These are phyloP conservation scores for Nephrotoma flavescens DNA, from an alignment of 2,888 invertebrate species.

Conservation along the genomic window DNA sequence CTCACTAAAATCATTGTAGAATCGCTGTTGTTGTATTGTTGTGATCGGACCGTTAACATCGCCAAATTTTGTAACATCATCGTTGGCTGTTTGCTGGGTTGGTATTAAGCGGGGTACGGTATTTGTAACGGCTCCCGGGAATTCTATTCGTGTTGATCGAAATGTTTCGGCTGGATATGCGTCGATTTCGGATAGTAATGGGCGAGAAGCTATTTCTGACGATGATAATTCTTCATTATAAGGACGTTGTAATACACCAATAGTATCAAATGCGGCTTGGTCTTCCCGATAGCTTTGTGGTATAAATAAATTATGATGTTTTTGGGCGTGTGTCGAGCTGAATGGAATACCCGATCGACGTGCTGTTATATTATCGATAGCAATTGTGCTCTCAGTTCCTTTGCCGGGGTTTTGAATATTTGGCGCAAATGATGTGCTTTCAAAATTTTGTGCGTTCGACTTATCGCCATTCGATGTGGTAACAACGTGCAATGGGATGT, in stretches of 20 bases:
- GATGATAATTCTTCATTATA: constrained; percentile 23
- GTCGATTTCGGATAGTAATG: constrained; percentile 8
- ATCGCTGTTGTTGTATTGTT: constrained; percentile 19
- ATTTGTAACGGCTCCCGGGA: constrained; percentile 25
- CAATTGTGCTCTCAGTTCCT: background rate
- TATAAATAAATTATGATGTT: constrained; percentile 27
- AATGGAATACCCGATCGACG: constrained; percentile 31
- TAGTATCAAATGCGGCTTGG: constrained; percentile 24
- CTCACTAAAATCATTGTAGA: constrained; percentile 8
- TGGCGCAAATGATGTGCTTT: background rate
- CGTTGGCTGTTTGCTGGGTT: constrained; percentile 21
- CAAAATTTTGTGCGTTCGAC: background rate
- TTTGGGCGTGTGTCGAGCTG: constrained; percentile 27
- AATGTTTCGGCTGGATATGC: background rate
- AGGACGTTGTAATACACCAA: constrained; percentile 19
- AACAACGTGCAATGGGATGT: background rate
- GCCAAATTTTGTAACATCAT: constrained; percentile 32
- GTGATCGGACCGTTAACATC: constrained; percentile 32
- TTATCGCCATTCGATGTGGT: background rate
- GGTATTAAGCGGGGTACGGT: constrained; percentile 27
- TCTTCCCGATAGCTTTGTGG: constrained; percentile 32
- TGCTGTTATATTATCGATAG: constrained; percentile 22
- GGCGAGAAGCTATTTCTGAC: constrained; percentile 14
- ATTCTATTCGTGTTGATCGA: constrained; percentile 19
- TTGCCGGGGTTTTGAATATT: background rate